phyloP scores from a whole-genome alignment of 1,140 invertebrate genomes.

The Bemisia tabaci region DNA sequence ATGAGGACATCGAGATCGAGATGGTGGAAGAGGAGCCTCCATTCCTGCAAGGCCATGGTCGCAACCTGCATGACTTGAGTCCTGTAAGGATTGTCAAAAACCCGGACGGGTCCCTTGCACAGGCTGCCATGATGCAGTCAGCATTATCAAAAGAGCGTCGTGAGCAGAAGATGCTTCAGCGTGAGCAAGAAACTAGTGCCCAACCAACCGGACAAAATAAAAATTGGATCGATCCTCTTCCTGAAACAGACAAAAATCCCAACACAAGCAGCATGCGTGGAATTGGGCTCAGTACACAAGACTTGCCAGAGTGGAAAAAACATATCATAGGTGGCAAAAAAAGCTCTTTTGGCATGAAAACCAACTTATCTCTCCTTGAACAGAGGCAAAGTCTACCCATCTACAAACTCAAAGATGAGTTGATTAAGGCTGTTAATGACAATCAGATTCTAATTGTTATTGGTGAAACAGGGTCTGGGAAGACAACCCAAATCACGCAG shows the following conservation, averaged over 20 bases:
- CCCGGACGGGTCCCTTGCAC: conserved; percentile 94
- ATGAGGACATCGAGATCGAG: conserved; percentile 98
- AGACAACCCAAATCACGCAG: conserved; percentile 99
- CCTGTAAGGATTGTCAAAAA: conserved; percentile 98
- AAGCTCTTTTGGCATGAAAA: conserved; percentile 96
- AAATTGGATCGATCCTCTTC: conserved; percentile 92
- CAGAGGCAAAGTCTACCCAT: conserved; percentile 93
- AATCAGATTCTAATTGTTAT: conserved; percentile 99
- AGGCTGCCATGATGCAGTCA: conserved; percentile 98
- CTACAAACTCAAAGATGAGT: conserved; percentile 86
- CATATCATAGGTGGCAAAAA: conserved; percentile 96
- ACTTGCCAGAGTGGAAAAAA: conserved; percentile 98
- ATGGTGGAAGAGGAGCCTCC: conserved; percentile 96
- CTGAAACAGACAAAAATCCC: conserved; percentile 56
- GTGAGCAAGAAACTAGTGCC: conserved; percentile 82
- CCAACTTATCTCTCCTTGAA: conserved; percentile 87
- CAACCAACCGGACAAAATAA: conserved; percentile 70
- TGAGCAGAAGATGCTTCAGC: conserved; percentile 81
- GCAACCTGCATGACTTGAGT: conserved; percentile 80
- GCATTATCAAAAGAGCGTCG: conserved; percentile 92
- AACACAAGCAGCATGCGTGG: conserved; percentile 66
- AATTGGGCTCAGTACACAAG: conserved; percentile 64
- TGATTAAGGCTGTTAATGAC: conserved; percentile 89
- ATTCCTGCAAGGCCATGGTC: conserved; percentile 81
- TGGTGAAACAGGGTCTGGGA: conserved; percentile 97